Conservation (phyloP, 2,113 vertebrate genomes). For the Melanerpes formicivorus region DNA sequence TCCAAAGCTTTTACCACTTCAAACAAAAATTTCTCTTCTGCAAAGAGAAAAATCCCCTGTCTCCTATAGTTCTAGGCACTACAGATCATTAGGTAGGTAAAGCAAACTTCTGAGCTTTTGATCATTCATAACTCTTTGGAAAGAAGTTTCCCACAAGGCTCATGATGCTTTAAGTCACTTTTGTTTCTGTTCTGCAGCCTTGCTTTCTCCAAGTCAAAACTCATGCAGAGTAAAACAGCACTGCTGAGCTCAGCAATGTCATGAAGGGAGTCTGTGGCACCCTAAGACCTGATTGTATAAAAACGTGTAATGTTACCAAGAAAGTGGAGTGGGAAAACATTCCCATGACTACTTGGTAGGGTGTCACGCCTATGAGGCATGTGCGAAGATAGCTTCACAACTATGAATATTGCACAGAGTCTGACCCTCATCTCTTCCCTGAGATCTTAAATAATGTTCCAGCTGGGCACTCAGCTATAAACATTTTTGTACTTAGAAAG, state of each 20-base stretch:
- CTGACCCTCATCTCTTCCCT: background rate
- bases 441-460: conserved; percentile 43
- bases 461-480: conserved; percentile 23
- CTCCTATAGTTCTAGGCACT: background rate
- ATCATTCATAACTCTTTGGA: conserved; percentile 3
- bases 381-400: conserved; percentile 17
- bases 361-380: background rate
- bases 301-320: conserved; percentile 15
- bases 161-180: background rate
- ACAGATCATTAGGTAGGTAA: conserved; percentile 32
- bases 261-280: background rate
- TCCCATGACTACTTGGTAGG: background rate
- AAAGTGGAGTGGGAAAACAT: conserved; percentile 3
- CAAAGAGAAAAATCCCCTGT: background rate
- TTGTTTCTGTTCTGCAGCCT: conserved; percentile 3
- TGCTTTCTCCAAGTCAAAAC: conserved; percentile 2
- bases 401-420: background rate
- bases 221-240: conserved; percentile 21
- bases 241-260: background rate
- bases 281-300: conserved; percentile 36
- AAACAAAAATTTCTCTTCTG: conserved; percentile 25
- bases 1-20: conserved; percentile 20
- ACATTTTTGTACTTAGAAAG: conserved; percentile 28
- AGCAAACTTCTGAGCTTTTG: conserved; percentile 32
- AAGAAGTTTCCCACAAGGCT: conserved; percentile 42